Percentiles rank a stretch among this genome's conserved stretches.
Conservation (phyloP, 2,113 vertebrate species). For the Notiomystis cincta region DNA sequence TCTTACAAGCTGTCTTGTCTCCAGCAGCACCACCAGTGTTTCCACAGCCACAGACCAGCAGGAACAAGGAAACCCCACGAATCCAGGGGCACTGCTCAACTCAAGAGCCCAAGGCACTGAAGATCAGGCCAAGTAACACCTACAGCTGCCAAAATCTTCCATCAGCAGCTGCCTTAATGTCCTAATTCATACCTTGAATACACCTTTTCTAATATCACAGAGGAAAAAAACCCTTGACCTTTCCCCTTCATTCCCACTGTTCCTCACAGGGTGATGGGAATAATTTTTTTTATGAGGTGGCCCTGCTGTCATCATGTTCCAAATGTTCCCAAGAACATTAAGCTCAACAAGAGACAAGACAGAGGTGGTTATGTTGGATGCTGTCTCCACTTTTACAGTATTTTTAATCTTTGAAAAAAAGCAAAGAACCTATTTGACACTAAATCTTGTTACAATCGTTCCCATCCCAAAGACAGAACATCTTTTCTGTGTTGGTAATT, state of each 20-base stretch:
- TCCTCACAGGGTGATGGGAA: neutral
- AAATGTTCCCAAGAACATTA: neutral
- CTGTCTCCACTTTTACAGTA: neutral
- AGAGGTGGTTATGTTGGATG: accelerated
- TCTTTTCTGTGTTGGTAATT: neutral
- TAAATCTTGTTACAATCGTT: neutral
- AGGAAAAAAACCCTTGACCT: accelerated
- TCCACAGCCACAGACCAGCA: neutral
- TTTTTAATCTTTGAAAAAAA: neutral
- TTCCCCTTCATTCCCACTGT: neutral
- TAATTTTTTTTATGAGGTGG: accelerated
- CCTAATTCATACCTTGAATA: neutral
- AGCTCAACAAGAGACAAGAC: neutral
- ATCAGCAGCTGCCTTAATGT: neutral
- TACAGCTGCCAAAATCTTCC: neutral
- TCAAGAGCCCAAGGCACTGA: neutral
- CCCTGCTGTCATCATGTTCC: neutral
- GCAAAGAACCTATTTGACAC: accelerated
- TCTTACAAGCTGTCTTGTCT: neutral
- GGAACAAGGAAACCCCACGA: too few species aligned
- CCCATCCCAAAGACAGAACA: neutral
- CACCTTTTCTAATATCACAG: accelerated
- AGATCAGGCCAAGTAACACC: neutral
- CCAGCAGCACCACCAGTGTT: neutral
- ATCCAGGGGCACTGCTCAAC: neutral